A percentile compares a stretch with the other conserved stretches of the same genome.
These are phyloP conservation scores for Anser cygnoides DNA, from an alignment of 2,113 vertebrate genomes.

Conservation along the genomic window DNA sequence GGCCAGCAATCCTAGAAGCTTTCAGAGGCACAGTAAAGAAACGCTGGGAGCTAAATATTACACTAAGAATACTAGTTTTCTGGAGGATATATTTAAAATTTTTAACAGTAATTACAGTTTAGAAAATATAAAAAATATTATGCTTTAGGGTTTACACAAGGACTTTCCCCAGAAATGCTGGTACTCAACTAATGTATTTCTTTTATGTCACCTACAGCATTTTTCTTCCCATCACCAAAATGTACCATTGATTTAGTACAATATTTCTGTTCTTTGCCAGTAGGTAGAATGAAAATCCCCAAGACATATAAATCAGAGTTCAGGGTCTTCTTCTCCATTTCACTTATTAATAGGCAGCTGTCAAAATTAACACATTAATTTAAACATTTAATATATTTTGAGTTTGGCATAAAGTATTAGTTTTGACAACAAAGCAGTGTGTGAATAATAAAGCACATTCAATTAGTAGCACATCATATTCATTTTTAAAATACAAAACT, in stretches of 20 bases:
- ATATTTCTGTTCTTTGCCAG: not conserved
- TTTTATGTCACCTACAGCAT: not conserved
- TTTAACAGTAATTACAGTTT: not conserved
- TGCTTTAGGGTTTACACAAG: not conserved
- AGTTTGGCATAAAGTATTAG: not conserved
- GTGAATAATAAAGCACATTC: not conserved
- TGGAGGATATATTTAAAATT: not conserved
- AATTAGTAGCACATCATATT: not conserved
- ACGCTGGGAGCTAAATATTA: not conserved
- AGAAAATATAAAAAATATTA: not conserved
- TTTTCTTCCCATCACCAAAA: not conserved
- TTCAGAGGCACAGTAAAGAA: not conserved
- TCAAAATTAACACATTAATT: not conserved
- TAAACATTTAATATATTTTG: not conserved
- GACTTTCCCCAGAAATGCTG: not conserved
- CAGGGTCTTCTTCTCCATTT: not conserved
- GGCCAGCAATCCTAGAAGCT: accelerated
- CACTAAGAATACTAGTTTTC: not conserved
- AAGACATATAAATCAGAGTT: not conserved
- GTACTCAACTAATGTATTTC: not conserved
- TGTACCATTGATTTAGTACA: not conserved
- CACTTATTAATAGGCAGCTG: not conserved
- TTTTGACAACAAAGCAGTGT: not conserved
- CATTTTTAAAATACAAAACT: not conserved
- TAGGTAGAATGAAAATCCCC: not conserved